These are phyloP conservation scores for Drosophila dives DNA, from an alignment of 2,888 invertebrate species.

Conservation along the genomic window DNA sequence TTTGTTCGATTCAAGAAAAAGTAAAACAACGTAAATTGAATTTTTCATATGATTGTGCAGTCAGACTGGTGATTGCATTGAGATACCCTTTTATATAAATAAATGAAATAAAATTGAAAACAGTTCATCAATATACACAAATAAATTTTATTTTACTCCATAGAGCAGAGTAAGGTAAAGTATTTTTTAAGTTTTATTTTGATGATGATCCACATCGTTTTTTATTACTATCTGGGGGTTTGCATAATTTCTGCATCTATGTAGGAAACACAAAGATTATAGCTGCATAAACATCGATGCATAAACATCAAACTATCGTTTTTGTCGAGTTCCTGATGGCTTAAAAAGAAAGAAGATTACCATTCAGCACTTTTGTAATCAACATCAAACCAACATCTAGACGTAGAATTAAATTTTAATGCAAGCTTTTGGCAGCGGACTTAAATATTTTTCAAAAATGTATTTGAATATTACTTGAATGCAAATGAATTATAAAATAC, in stretches of 20 bases:
- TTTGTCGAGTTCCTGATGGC: not conserved
- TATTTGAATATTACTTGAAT: not conserved
- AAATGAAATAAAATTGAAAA: not conserved
- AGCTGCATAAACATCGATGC: not conserved
- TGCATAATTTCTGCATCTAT: not conserved
- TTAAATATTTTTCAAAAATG: not conserved
- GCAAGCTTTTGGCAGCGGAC: not conserved
- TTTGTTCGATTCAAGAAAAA: too few species aligned
- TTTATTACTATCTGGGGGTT: not conserved
- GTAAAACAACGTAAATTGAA: too few species aligned
- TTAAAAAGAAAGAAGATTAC: not conserved
- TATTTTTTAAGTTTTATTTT: not conserved
- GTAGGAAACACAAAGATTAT: not conserved
- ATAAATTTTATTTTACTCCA: not conserved
- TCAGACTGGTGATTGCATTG: too few species aligned
- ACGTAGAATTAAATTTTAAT: not conserved
- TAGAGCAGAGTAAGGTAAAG: not conserved
- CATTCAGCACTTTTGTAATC: not conserved
- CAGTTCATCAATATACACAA: not conserved
- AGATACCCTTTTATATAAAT: too few species aligned
- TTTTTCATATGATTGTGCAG: too few species aligned
- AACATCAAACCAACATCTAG: not conserved
- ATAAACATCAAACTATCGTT: not conserved
- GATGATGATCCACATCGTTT: not conserved
- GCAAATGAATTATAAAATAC: not conserved